phyloP scores from a whole-genome alignment of 2,113 vertebrate genomes.

The Xyliphius kryptos region DNA sequence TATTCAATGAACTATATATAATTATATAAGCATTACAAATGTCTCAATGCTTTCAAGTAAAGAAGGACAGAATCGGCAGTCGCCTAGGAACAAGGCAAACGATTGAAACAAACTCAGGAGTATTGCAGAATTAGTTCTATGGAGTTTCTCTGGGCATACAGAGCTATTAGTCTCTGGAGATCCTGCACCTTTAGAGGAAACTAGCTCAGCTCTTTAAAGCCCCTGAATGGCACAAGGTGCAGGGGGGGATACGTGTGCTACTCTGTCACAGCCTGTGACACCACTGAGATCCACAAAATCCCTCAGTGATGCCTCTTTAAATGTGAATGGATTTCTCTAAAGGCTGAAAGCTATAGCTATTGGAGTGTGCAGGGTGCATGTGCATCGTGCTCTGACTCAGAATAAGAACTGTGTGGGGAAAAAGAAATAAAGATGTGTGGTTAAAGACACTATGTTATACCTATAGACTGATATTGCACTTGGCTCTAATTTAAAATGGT shows the following conservation, averaged over 20 bases:
- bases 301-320: conserved; percentile 49
- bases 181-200: conserved; percentile 19
- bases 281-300: conserved; percentile 47
- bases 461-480: too few relatives aligned
- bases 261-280: conserved; percentile 40
- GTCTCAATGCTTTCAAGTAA: too few relatives aligned
- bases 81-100: too few relatives aligned
- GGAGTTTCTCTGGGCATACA: conserved; percentile 24
- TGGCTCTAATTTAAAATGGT: too few relatives aligned
- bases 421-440: conserved; percentile 19
- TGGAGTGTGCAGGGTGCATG: conserved; percentile 23
- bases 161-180: conserved; percentile 22
- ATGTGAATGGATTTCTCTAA: conserved; percentile 60
- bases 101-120: conserved; percentile 1
- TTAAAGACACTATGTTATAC: too few relatives aligned
- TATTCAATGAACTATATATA: too few relatives aligned
- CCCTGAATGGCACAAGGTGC: conserved; percentile 9
- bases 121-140: conserved; percentile 27
- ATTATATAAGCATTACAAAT: too few relatives aligned
- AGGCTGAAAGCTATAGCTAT: conserved; percentile 26
- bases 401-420: conserved; percentile 9
- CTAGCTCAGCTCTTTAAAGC: conserved; percentile 24
- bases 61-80: too few relatives aligned
- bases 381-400: conserved; percentile 11
- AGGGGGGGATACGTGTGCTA: conserved; percentile 20